Evolutionary conservation across 2,888 invertebrate genomes (phyloP), one percentile per base, ranked within the genome.

Genomic region (Xanthia togata): DNA sequence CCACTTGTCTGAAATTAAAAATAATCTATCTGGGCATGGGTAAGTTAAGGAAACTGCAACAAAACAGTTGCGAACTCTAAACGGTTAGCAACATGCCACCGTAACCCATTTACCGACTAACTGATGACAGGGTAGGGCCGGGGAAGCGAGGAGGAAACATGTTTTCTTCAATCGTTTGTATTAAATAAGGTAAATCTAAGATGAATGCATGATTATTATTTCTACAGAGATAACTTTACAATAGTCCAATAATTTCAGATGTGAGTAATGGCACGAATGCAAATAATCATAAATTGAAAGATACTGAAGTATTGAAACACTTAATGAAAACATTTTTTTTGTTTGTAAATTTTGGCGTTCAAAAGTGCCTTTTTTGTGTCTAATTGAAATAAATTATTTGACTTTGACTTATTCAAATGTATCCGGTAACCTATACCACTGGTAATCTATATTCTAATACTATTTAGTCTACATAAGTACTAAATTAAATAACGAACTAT

Each of bases 81-180:
- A 87, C 71, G 50, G 76, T 67, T 79, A 69, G 67, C 47, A 76
- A 81, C 70, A 73, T 81, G 76, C 76, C 71, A 83, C 85, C 87
- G 73, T 87, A 86, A 78, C 53, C 73, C 65, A 88, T 81, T 88
- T 80, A 79, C 78, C 69, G 50, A 81, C 75, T 71, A 69, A 78
- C 78, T 63, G 78, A 64, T 79, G 77, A 74, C 76, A 70, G 72
- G n/a, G 57, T 83, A 77, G 75, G 75, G 76, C 68, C 59, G n/a
- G n/a, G 59, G 20, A 55, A 70, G n/a, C n/a, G 47, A 20, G 14
- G 44, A 55, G 1, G 47, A 50, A 68, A 63, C 41, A 38, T 12
- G 4, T 63, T 57, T 35, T 35, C 47, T 41, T 26, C 12, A 9
- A 68, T 60, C 12, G 17, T 31, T 57, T 41, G 20, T 41, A 41